These are phyloP conservation scores for Hirudo medicinalis DNA, from an alignment of 1,140 invertebrate genomes.

Conservation along the genomic window DNA sequence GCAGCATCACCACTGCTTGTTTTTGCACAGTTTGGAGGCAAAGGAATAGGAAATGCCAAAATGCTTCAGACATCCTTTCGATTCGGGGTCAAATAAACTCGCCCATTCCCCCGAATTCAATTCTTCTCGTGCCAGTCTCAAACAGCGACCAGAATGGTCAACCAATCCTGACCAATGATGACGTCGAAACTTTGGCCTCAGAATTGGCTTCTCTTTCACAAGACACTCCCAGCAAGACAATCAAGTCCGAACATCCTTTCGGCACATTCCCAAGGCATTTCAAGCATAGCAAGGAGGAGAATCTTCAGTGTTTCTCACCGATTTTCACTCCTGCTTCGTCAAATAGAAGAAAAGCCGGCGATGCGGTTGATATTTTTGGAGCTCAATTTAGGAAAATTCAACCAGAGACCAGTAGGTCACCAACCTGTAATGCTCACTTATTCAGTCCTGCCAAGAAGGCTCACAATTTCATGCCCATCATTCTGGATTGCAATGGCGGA, in stretches of 20 bases:
- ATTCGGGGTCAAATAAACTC: conserved; percentile 3
- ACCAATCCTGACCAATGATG: neutral
- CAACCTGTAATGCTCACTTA: no score
- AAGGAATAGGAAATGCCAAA: neutral
- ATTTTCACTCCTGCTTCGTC: no score
- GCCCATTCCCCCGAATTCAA: conserved; percentile 2
- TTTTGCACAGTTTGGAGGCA: neutral
- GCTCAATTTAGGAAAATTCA: no score
- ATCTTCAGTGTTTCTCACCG: no score
- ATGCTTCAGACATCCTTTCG: neutral
- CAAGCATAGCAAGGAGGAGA: no score
- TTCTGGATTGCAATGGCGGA: no score
- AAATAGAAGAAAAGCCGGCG: no score
- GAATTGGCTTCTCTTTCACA: neutral
- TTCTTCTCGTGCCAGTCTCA: conserved; percentile 3
- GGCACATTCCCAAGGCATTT: conserved; percentile 1
- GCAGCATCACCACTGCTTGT: neutral
- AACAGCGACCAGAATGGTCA: conserved; percentile 3
- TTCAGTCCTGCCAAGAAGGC: no score
- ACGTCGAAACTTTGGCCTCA: neutral
- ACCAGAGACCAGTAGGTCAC: no score
- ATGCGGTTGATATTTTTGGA: no score
- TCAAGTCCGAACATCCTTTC: neutral
- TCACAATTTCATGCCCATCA: no score
- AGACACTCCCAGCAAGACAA: no score